Evolutionary conservation across 2,113 vertebrate genomes (phyloP).

Genomic region (Lampris megalopsis): DNA sequence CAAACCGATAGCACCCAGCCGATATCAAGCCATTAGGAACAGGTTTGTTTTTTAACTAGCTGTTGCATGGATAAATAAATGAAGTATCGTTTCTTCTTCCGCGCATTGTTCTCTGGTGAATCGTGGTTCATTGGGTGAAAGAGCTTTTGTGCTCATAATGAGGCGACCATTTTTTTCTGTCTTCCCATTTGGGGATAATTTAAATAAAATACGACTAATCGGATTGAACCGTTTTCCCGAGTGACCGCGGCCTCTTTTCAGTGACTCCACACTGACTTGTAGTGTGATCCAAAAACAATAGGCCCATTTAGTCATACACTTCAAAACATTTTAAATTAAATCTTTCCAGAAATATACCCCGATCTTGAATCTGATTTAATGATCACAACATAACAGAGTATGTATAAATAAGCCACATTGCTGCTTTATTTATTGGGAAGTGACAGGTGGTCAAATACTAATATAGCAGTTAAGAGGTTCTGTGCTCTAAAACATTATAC

Average conservation of each 20-base stretch:
- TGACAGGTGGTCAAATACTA: background rate
- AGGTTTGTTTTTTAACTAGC: no score
- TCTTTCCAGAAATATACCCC: no score
- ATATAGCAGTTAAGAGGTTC: constrained; percentile 23
- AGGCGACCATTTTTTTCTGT: constrained; percentile 37
- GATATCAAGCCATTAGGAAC: no score
- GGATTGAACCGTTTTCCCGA: constrained; percentile 33
- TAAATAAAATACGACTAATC: background rate
- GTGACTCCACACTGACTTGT: constrained; percentile 35
- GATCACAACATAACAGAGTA: no score
- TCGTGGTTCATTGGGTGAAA: constrained; percentile 19
- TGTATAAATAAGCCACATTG: background rate
- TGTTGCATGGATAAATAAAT: no score
- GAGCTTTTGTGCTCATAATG: constrained; percentile 45
- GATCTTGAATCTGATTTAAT: no score
- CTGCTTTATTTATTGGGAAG: constrained; percentile 43
- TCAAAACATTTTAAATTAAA: no score
- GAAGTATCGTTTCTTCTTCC: no score
- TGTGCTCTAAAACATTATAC: constrained; percentile 11
- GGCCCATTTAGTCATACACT: no score
- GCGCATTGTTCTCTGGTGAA: background rate
- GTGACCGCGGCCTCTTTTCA: constrained; percentile 66
- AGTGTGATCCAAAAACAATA: constrained; percentile 58
- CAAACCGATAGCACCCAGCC: background rate
- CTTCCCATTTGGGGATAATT: background rate